Evolutionary conservation across 2,888 invertebrate genomes (phyloP), one percentile per base, ranked within the genome.

Genomic region (Crossocerus cetratus): DNA sequence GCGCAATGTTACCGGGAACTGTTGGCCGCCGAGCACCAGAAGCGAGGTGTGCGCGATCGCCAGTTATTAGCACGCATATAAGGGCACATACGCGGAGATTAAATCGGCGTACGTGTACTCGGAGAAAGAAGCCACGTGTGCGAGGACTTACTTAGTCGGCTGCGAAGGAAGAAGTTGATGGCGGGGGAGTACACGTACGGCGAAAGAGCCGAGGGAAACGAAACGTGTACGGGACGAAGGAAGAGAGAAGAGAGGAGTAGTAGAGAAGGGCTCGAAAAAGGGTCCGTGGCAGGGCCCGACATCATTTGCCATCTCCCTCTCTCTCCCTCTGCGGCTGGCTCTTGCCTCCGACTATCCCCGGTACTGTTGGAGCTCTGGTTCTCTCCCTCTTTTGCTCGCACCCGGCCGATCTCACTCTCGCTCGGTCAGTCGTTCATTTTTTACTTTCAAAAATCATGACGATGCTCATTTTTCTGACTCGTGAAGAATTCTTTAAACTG

Each of bases 371-470:
- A 16, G n/a, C 49, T 49, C 58, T 58, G n/a, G 32, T 45, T 69
- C 69, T 69, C 69, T 63, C 4, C 64, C 68, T 68, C 42, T 71
- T 65, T 13, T 44, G 13, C 60, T 69, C 66, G 21, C 57, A 44
- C 16, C 8, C 45, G 42, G 58, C 54, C 55, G 13, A n/a, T 56
- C 62, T 56, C 59, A 59, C 59, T 59, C 58, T 43, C 66, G 16
- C 49, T 49, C n/a, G 18, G 65, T 54, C 82, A 82, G 82, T 89
- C 86, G 77, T 88, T 89, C 88, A 89, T 89, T 90, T 90, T 90
- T 90, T 90, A 90, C 90, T 90, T 90, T 90, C 90, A 90, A 90
- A 90, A 90, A 90, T 89, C 90, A 90, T 90, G 90, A 90, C 90
- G 89, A 88, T 89, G 90, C 90, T 90, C 89, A 90, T 90, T 90